A percentile compares a stretch with the other conserved stretches of the same genome.
phyloP scores from a whole-genome alignment of 2,113 vertebrate genomes.

The human (Homo sapiens) region GRCh38 chr15:59827501-59828000 shows the following conservation, averaged over 20 bases:
- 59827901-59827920: not conserved
- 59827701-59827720: not conserved
- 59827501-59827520: not conserved
- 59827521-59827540: not conserved
- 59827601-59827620: not conserved
- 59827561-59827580: not conserved
- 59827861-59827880: not conserved
- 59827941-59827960: conserved; percentile 18
- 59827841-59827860: not conserved
- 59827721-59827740: not conserved
- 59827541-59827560: not conserved
- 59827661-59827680: not conserved
- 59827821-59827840: not conserved
- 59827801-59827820: not conserved
- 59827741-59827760: not conserved
- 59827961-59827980: not conserved
- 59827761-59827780: not conserved
- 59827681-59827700: not conserved
- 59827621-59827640: not conserved
- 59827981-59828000: not conserved
- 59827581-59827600: not conserved
- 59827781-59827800: not conserved
- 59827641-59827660: not conserved
- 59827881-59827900: not conserved
- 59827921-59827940: not conserved